A percentile compares a stretch with the other conserved stretches of the same genome.
These are phyloP conservation scores for Ischnus inquisitorius DNA, from an alignment of 2,888 invertebrate genomes.

Conservation along the genomic window DNA sequence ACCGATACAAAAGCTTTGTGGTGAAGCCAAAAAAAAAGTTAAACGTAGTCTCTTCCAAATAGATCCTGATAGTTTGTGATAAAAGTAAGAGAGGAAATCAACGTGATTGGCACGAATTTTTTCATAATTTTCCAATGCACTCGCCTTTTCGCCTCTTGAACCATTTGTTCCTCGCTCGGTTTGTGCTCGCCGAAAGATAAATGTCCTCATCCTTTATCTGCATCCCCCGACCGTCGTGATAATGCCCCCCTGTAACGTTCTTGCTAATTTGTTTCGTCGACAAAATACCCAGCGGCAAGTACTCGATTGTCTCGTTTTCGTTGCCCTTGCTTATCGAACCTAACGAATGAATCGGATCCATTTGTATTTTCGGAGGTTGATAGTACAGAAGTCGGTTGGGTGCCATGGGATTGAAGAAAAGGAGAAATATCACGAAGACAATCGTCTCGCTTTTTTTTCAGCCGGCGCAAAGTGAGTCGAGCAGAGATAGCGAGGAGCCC, in stretches of 20 bases:
- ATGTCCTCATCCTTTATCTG: slow-evolving; percentile 22
- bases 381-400: slow-evolving; percentile 14
- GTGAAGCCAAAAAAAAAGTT: too few species aligned
- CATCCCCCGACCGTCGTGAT: slow-evolving; percentile 65
- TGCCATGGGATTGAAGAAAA: slow-evolving; percentile 34
- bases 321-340: slow-evolving; percentile 56
- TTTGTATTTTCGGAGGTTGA: slow-evolving; percentile 43
- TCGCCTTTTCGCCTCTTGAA: slow-evolving; percentile 2
- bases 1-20: too few species aligned
- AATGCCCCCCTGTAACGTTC: slow-evolving; percentile 32
- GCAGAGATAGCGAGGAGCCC: slow-evolving; percentile 7
- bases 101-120: background rate
- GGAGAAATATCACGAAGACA: slow-evolving; percentile 61
- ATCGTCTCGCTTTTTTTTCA: slow-evolving; percentile 48
- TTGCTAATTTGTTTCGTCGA: slow-evolving; percentile 50
- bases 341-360: slow-evolving; percentile 62
- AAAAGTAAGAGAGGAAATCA: too few species aligned
- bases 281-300: slow-evolving; percentile 26
- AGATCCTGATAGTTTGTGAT: too few species aligned
- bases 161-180: slow-evolving; percentile 17
- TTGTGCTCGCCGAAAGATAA: slow-evolving; percentile 21
- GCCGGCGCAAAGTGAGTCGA: slow-evolving; percentile 17
- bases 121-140: background rate
- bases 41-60: too few species aligned
- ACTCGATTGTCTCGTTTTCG: slow-evolving; percentile 50